phyloP scores from a whole-genome alignment of 2,797 vertebrate genomes.

The Meda fulgida region DNA sequence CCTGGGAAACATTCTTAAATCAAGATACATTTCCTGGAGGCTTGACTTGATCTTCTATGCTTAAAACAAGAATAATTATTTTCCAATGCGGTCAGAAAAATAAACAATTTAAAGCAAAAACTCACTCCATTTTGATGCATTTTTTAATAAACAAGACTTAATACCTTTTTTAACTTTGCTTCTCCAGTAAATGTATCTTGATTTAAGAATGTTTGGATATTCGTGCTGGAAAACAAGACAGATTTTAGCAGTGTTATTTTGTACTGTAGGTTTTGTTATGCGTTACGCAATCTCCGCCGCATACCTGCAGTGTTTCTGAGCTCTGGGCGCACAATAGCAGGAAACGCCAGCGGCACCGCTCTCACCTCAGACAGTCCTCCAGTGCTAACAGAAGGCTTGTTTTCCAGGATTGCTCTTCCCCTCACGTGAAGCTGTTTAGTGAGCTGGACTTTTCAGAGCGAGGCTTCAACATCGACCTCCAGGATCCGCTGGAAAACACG shows the following conservation, averaged over 20 bases:
- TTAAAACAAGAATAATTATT: no score
- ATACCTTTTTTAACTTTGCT: not conserved
- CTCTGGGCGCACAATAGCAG: slow-evolving; percentile 1
- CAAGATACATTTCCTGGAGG: no score
- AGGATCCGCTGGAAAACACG: slow-evolving; percentile 85
- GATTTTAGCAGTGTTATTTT: not conserved
- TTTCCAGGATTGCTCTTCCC: slow-evolving; percentile 85
- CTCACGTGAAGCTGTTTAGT: slow-evolving; percentile 90
- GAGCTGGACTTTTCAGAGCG: slow-evolving; percentile 85
- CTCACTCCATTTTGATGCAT: no score
- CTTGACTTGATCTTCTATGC: no score
- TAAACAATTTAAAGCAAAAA: no score
- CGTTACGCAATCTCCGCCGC: not conserved
- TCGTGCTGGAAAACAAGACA: not conserved
- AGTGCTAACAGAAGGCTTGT: not conserved
- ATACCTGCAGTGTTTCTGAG: not conserved
- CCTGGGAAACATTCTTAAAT: no score
- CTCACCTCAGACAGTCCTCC: not conserved
- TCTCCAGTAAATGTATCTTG: not conserved
- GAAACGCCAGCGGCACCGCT: not conserved
- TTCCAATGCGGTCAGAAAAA: no score
- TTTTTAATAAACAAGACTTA: no score
- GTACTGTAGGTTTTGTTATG: not conserved
- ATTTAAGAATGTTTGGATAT: not conserved
- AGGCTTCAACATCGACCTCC: slow-evolving; percentile 83